These are phyloP conservation scores for Gnathonemus echidnorhynchus DNA, from an alignment of 2,113 vertebrate genomes.

Conservation along the genomic window DNA sequence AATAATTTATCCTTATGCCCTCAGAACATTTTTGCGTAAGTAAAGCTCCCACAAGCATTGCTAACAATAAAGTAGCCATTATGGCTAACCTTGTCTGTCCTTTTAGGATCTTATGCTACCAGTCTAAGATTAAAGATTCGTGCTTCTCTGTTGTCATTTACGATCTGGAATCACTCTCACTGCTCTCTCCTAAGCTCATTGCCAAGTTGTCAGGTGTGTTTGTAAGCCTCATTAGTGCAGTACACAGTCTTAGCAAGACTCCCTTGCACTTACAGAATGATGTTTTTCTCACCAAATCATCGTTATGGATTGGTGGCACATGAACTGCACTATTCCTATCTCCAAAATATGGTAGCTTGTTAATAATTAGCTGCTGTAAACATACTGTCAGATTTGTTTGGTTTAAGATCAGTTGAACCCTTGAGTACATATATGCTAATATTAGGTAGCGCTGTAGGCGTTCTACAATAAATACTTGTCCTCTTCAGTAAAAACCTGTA, in stretches of 20 bases:
- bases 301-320: not conserved
- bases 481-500: not conserved
- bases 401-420: not conserved
- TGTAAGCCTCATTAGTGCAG: not conserved
- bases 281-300: not conserved
- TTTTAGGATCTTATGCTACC: not conserved
- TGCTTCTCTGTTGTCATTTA: not conserved
- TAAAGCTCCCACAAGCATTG: too few relatives aligned
- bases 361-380: not conserved
- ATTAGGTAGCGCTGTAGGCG: not conserved
- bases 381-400: not conserved
- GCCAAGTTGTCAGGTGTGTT: not conserved
- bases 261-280: not conserved
- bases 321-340: not conserved
- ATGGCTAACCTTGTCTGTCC: not conserved
- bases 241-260: not conserved
- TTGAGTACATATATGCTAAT: not conserved
- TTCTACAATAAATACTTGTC: not conserved
- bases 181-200: not conserved
- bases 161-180: not conserved
- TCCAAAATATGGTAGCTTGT: not conserved
- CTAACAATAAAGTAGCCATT: not conserved
- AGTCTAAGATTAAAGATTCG: not conserved
- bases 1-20: too few relatives aligned
- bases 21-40: too few relatives aligned